A percentile compares a stretch with the other conserved stretches of the same genome.
These are phyloP conservation scores for Crossoptilon crossoptilon DNA, from an alignment of 2,797 vertebrate species.

Conservation along the genomic window DNA sequence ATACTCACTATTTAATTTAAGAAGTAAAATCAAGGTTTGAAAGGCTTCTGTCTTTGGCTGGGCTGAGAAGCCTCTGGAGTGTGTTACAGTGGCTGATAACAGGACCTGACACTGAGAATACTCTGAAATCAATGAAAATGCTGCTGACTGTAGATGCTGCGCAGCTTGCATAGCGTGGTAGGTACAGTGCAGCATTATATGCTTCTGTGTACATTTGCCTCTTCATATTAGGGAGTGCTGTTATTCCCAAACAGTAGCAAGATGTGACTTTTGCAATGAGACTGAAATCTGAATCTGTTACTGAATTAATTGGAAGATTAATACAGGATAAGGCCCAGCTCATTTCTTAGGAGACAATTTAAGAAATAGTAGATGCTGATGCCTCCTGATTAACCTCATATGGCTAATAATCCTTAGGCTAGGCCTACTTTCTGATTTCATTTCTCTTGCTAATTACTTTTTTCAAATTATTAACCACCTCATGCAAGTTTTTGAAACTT, in stretches of 20 bases:
- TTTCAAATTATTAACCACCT: neutral
- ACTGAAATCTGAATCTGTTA: slow-evolving; percentile 2
- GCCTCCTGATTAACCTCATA: slow-evolving; percentile 1
- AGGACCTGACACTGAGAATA: neutral
- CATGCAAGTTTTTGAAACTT: neutral
- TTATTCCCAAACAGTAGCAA: neutral
- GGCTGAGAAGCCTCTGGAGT: neutral
- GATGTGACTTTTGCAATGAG: neutral
- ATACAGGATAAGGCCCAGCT: neutral
- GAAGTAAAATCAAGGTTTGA: neutral
- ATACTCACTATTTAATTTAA: neutral
- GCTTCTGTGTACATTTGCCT: neutral
- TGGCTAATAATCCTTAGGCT: neutral
- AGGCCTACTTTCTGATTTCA: neutral
- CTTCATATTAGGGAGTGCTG: neutral
- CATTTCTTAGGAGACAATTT: neutral
- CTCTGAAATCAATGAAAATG: neutral
- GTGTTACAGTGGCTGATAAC: neutral
- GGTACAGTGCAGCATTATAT: neutral
- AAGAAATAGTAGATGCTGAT: neutral
- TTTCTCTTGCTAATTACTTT: slow-evolving; percentile 18
- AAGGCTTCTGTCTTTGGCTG: neutral
- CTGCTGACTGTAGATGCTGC: neutral
- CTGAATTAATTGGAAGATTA: slow-evolving; percentile 39
- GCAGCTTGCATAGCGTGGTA: neutral